Percentiles rank a stretch among this genome's conserved stretches.
These are phyloP conservation scores for Zaprionus obscuricornis DNA, from an alignment of 2,888 invertebrate genomes.

Conservation along the genomic window DNA sequence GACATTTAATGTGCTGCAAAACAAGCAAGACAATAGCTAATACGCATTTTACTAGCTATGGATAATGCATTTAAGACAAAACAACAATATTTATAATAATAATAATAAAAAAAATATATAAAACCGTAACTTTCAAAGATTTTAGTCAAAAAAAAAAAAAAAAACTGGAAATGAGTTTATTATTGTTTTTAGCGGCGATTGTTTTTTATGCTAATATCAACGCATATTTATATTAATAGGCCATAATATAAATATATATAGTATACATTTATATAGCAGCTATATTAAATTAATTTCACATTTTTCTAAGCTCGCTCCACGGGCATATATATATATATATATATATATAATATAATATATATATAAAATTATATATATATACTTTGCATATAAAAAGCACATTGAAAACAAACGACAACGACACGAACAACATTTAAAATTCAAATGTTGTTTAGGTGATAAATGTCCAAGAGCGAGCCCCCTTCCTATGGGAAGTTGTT, in stretches of 20 bases:
- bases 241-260: constrained; percentile 16
- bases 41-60: constrained; percentile 18
- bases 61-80: constrained; percentile 5
- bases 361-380: constrained; percentile 10
- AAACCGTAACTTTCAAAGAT: constrained; percentile 20
- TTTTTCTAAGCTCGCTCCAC: constrained; percentile 25
- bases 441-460: constrained; percentile 52
- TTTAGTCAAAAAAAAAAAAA: too few species aligned
- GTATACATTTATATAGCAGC: constrained; percentile 12
- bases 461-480: constrained; percentile 51
- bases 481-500: constrained; percentile 2
- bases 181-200: not conserved
- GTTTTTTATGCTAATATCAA: constrained; percentile 31
- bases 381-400: constrained; percentile 11
- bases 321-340: constrained; percentile 48
- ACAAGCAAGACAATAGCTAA: not conserved
- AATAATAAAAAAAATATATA: constrained; percentile 13
- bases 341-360: constrained; percentile 11
- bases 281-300: constrained; percentile 48
- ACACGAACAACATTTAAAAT: constrained; percentile 43
- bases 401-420: constrained; percentile 8
- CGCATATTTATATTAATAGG: constrained; percentile 49
- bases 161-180: constrained; percentile 24
- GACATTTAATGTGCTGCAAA: constrained; percentile 2
- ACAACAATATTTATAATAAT: constrained; percentile 5